Base-by-base conservation (phyloP, 2,797 vertebrate genomes). In the Thamnophis elegans region DNA sequence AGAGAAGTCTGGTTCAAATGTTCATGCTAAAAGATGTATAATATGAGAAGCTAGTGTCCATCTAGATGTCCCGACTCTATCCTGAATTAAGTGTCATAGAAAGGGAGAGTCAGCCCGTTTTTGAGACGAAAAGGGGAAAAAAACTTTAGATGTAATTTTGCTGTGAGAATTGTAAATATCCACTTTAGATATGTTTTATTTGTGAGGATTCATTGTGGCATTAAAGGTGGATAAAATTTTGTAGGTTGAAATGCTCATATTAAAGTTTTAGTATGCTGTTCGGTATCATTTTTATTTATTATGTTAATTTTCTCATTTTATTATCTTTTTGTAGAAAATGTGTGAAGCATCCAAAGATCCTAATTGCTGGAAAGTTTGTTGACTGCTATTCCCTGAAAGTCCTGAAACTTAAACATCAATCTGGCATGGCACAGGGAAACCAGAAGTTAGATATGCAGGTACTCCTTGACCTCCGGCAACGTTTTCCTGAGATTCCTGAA, bases 401-500 rank as follows among this genome's bases (percentile, higher is more conserved):
- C 95, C 58, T 96, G 68, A 96, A 94, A 97, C 94, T 32, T 94
- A 97, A 65, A 26, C 97, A 94, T 92, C 95, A 92, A 18, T 97
- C 98, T 97, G 98, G 98, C 98, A 99, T 99, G 99, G 99, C 99
- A 97, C 99, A 99, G 97, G 98, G 98, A 97, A 98, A 98, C 96
- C 98, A 98, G 91, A 99, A 99, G 95, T 97, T 99, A 88, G 99
- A 99, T 85, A 98, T 98, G 97, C 98, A 99, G 98, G 97, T 99
- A 97, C 98, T 99, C 98, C 98, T 99, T 97, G 99, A 99, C 97
- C 99, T 99, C 95, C 99, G 98, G 96, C 98, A 99, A 96, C 98
- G 98, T 95, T 99, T 99, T 96, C 99, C 99, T 87, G 99, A 99
- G 98, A 99, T 99, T 97, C 99, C 99, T 90, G 99, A 99, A 96